These are phyloP conservation scores for Corvus cornix DNA, from an alignment of 2,113 vertebrate species.

Conservation along the genomic window DNA sequence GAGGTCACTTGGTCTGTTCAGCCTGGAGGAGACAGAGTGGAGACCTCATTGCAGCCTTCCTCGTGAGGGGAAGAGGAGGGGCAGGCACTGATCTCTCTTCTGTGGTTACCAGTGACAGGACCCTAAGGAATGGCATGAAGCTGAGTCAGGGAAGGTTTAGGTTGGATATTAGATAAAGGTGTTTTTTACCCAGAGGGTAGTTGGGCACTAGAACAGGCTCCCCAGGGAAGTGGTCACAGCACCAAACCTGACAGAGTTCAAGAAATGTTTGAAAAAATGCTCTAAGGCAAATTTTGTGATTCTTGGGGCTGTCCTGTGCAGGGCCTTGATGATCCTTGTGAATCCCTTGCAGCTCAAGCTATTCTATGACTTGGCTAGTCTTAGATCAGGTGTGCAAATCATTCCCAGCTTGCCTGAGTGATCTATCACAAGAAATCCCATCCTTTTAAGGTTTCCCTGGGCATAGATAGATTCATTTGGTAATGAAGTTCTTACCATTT, in stretches of 20 bases:
- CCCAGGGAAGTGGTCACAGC: background rate
- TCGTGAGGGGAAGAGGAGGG: accelerated
- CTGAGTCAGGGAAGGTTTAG: background rate
- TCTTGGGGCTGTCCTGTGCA: background rate
- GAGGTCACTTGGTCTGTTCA: background rate
- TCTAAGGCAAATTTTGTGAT: no score
- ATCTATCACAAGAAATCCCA: background rate
- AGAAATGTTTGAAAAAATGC: background rate
- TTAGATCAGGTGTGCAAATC: background rate
- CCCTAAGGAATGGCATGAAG: background rate
- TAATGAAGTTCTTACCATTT: background rate
- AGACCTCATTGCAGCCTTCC: background rate
- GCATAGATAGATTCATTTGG: background rate
- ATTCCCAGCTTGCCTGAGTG: background rate
- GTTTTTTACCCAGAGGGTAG: background rate
- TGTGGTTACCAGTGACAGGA: background rate
- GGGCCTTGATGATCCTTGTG: background rate
- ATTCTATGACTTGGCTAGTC: background rate
- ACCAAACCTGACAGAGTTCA: background rate
- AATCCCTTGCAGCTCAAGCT: background rate
- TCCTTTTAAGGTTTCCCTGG: background rate
- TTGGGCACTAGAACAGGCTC: accelerated
- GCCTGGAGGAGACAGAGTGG: background rate
- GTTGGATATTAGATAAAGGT: background rate
- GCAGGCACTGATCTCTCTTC: background rate